Evolutionary conservation across 1,140 invertebrate genomes (phyloP), one percentile per base, ranked within the genome.

Genomic region (Hestina assimilis): DNA sequence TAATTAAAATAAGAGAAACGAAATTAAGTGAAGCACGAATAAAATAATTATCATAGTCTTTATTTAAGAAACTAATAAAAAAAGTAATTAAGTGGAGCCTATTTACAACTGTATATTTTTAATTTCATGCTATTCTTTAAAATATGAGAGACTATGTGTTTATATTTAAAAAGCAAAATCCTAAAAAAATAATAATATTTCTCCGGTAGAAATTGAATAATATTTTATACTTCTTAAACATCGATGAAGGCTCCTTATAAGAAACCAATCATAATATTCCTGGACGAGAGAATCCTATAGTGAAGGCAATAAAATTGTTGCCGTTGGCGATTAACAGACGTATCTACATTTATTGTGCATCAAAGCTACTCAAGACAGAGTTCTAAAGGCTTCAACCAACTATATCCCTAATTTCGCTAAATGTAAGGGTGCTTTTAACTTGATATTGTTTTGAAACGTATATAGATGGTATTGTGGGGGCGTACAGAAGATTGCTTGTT

Each of bases 301-400:
- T 38, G 20, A 38, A 31, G 19, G 55, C 47, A 59, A 59, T 59
- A 59, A 59, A 45, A 14, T 40, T 17, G 41, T 52, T 40, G 56
- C 47, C 48, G 20, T 40, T n/a, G 20, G 42, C 56, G 56, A 51
- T 59, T 46, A 50, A 50, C 33, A 58, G 24, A 42, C 9, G 47
- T 35, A 35, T 28, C 28, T 52, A 5, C n/a, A 19, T 40, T 21
- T 26, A 31, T n/a, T n/a, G n/a, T n/a, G n/a, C n/a, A n/a, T n/a
- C n/a, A n/a, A n/a, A n/a, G n/a, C n/a, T n/a, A n/a, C n/a, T n/a
- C n/a, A n/a, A n/a, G n/a, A n/a, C n/a, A n/a, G n/a, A n/a, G n/a
- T n/a, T n/a, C n/a, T n/a, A 17, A 2, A 17, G 14, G 6, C 6
- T n/a, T n/a, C 33, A 35, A 6, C 12, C 14, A 6, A 35, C 17